A percentile compares a stretch with the other conserved stretches of the same genome.
Evolutionary conservation across 2,888 invertebrate species (phyloP).

Genomic region (Heliconius erato): DNA sequence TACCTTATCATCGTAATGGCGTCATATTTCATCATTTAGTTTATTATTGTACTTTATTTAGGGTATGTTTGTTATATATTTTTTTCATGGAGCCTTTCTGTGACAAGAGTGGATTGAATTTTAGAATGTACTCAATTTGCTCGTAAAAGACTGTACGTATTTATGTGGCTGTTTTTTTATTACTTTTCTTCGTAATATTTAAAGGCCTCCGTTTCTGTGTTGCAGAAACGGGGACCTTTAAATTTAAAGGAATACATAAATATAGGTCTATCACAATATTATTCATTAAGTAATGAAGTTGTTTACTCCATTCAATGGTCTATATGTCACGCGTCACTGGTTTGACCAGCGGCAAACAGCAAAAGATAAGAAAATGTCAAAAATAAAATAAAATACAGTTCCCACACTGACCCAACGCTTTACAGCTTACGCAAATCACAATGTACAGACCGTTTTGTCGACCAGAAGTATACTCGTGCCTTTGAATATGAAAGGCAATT

Average conservation of each 20-base stretch:
- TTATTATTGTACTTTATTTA: constrained; percentile 6
- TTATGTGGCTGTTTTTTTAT: background rate
- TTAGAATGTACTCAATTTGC: background rate
- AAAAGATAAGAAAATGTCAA: background rate
- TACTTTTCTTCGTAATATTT: background rate
- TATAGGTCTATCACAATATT: background rate
- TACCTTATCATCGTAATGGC: constrained; percentile 21
- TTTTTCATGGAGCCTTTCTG: constrained; percentile 3
- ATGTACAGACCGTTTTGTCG: constrained; percentile 28
- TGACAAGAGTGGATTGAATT: constrained; percentile 3
- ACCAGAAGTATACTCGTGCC: constrained; percentile 27
- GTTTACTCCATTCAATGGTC: background rate
- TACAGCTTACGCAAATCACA: constrained; percentile 1
- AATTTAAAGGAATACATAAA: background rate
- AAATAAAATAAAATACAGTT: background rate
- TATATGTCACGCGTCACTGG: background rate
- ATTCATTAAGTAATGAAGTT: background rate
- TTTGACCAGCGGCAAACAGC: background rate
- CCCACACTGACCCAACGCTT: background rate
- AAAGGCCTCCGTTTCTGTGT: background rate
- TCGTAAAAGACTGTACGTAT: constrained; percentile 1
- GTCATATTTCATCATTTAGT: constrained; percentile 32
- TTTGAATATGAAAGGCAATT: constrained; percentile 44
- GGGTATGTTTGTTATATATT: background rate
- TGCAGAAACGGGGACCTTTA: background rate